Evolutionary conservation across 2,797 vertebrate species (phyloP).

Genomic region (Yasuhikotakia modesta): DNA sequence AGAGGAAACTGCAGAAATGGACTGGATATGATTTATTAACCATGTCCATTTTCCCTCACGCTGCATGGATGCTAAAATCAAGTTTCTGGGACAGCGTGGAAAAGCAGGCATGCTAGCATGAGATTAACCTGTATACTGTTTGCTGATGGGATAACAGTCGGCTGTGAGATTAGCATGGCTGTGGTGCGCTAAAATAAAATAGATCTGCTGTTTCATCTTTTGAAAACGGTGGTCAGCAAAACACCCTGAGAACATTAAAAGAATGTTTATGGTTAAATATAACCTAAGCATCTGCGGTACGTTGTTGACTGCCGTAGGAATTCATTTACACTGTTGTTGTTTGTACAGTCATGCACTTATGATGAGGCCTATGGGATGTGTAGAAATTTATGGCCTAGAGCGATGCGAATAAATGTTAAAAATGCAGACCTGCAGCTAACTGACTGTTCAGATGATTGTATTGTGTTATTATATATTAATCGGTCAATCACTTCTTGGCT

Average conservation of each 20-base stretch:
- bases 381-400: not conserved
- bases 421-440: too few species aligned
- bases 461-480: too few species aligned
- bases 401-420: too few species aligned
- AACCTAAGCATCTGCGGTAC: not conserved
- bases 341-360: not conserved
- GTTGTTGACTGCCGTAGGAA: not conserved
- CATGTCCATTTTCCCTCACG: constrained; percentile 10
- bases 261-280: not conserved
- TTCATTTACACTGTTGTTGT: not conserved
- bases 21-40: constrained; percentile 54
- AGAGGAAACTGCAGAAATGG: constrained; percentile 28
- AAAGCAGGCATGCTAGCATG: constrained; percentile 50
- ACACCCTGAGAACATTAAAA: not conserved
- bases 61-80: constrained; percentile 49
- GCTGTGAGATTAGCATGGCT: constrained; percentile 18
- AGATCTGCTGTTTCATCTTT: not conserved
- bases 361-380: not conserved
- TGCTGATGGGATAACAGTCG: constrained; percentile 35
- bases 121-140: constrained; percentile 55
- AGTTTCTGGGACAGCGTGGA: constrained; percentile 45
- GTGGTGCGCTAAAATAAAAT: not conserved
- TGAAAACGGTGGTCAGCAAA: not conserved
- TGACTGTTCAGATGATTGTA: too few species aligned
- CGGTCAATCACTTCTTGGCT: too few species aligned